A percentile compares a stretch with the other conserved stretches of the same genome.
These are phyloP conservation scores for Sylvietta virens DNA, from an alignment of 2,113 vertebrate species.

Conservation along the genomic window DNA sequence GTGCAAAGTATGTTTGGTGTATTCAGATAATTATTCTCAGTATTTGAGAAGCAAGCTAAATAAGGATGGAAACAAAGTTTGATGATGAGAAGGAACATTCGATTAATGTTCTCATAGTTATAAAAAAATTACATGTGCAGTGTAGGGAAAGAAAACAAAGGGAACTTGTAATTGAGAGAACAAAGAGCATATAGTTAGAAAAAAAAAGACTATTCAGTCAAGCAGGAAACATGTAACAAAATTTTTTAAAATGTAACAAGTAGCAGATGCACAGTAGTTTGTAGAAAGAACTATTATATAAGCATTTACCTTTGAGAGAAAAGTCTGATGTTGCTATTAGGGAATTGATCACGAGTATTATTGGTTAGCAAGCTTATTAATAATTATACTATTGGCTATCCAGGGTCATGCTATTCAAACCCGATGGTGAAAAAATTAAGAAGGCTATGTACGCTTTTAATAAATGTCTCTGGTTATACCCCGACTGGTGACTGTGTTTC, in stretches of 20 bases:
- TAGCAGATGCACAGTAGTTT: not conserved
- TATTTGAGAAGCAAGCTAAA: not conserved
- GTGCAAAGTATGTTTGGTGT: not conserved
- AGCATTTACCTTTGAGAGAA: not conserved
- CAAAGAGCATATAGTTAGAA: not conserved
- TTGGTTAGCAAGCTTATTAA: not conserved
- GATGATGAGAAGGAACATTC: not conserved
- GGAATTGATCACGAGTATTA: not conserved
- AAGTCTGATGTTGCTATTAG: not conserved
- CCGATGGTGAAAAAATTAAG: not conserved
- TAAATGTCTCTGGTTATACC: not conserved
- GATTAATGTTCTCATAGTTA: not conserved
- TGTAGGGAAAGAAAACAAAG: not conserved
- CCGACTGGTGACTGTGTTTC: rapidly evolving
- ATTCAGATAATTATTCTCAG: not conserved
- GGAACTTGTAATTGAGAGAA: not conserved
- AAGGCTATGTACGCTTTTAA: not conserved
- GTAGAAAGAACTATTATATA: not conserved
- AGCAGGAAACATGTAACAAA: not conserved
- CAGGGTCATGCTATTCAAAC: not conserved
- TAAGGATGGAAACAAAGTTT: not conserved
- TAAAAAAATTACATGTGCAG: not conserved
- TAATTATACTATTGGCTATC: not conserved
- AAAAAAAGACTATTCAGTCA: not conserved
- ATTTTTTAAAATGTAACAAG: not conserved